Base-by-base conservation (phyloP, 2,797 vertebrate species). In the Toxotes lorentzi region DNA sequence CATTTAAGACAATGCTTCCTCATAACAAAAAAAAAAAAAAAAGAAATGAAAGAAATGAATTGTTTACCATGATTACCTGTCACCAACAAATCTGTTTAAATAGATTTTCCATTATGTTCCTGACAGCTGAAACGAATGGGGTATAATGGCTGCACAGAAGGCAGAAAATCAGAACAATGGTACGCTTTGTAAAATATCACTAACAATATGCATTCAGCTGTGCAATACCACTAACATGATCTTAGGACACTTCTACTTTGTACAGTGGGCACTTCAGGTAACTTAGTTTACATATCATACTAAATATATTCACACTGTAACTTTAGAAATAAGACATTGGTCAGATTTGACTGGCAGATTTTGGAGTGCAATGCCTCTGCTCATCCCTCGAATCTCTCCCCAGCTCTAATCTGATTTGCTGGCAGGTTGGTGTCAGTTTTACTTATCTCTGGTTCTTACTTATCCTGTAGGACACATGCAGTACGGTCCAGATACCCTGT, bases 371-470 rank as follows among this genome's bases (percentile, higher is more conserved):
- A 23, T 10, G 48, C 5, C 60, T 4, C 4, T 1, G 4, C 47
- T 85, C 35, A 43, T 68, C 17, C 17, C 32, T 2, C 27, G 32
- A 47, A 64, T 57, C 62, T 27, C 6, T 45, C 12, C 19, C n/a
- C 2, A 10, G 24, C 58, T 63, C 51, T 59, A 72, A 81, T 74
- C 61, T 50, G 30, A 56, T 11, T 62, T 43, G 58, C 38, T 63
- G 60, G 7, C 40, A 9, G 14, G 17, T 5, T 61, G 2, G 6
- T 19, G 63, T 59, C 47, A 40, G 8, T 78, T 70, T 45, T 19
- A 73, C 58, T 75, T 48, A 61, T 72, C 61, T 66, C 13, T 45
- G 27, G 3, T 70, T 61, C 79, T 76, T 59, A 70, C 53, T 82
- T 59, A 59, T 78, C 75, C 82, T 57, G 71, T 45, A 45, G 63